A percentile compares a stretch with the other conserved stretches of the same genome.
Evolutionary conservation across 2,888 invertebrate genomes (phyloP).

Genomic region (Cantharis flavilabris): DNA sequence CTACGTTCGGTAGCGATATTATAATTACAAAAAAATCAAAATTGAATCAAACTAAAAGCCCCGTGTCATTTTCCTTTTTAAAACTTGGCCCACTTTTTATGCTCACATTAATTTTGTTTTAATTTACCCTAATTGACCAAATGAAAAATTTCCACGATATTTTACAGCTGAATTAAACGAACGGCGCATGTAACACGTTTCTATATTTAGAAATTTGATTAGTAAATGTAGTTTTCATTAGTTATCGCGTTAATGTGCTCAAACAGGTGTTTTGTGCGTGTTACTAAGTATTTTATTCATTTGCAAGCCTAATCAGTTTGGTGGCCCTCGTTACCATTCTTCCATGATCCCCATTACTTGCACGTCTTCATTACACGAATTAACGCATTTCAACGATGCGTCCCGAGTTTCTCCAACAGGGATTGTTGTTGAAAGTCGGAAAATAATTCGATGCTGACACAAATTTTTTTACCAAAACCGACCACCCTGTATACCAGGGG

Average conservation of each 20-base stretch:
- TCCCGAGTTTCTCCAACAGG: neutral
- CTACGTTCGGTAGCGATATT: neutral
- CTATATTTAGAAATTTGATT: conserved; percentile 12
- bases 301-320: neutral
- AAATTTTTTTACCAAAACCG: neutral
- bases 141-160: neutral
- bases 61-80: neutral
- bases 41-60: neutral
- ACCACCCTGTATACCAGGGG: neutral
- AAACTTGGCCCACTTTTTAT: neutral
- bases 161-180: neutral
- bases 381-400: neutral
- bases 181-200: neutral
- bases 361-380: neutral
- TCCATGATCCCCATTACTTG: neutral
- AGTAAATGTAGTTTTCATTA: conserved; percentile 12
- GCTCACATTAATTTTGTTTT: neutral
- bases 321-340: neutral
- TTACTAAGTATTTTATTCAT: neutral
- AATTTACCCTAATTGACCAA: neutral
- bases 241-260: conserved; percentile 2
- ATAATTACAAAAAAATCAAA: neutral
- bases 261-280: conserved; percentile 8
- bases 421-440: neutral
- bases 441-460: neutral